Percentiles rank a stretch among this genome's conserved stretches.
Conservation (phyloP, 2,113 vertebrate genomes). For the Pica pica region DNA sequence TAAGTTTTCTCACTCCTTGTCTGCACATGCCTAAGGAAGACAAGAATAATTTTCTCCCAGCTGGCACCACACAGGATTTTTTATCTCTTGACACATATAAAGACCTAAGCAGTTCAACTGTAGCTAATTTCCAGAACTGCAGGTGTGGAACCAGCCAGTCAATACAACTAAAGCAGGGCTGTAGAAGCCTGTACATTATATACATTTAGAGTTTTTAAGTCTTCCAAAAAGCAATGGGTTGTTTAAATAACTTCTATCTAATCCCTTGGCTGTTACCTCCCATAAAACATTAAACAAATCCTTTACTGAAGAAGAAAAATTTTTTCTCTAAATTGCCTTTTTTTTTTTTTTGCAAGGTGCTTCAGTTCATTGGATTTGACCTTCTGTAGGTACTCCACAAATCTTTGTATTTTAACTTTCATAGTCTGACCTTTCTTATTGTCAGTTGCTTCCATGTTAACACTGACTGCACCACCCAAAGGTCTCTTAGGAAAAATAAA, state of each 20-base stretch:
- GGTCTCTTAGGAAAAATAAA: neutral
- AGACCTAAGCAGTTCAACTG: neutral
- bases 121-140: neutral
- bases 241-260: neutral
- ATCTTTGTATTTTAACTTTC: neutral
- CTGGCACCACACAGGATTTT: neutral
- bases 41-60: neutral
- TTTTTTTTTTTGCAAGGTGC: neutral
- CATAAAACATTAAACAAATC: neutral
- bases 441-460: neutral
- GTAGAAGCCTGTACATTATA: neutral
- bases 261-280: neutral
- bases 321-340: neutral
- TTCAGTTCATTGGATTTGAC: conserved; percentile 5
- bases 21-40: neutral
- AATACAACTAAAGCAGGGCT: neutral
- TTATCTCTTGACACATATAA: neutral
- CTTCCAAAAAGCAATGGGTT: neutral
- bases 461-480: neutral
- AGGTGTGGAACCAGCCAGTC: neutral
- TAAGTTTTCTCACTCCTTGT: neutral
- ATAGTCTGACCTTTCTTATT: conserved; percentile 20
- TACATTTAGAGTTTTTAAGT: neutral
- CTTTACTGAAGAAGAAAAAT: neutral
- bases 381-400: neutral